These are phyloP conservation scores for Drosophila tripunctata DNA, from an alignment of 2,888 invertebrate species.

Conservation along the genomic window DNA sequence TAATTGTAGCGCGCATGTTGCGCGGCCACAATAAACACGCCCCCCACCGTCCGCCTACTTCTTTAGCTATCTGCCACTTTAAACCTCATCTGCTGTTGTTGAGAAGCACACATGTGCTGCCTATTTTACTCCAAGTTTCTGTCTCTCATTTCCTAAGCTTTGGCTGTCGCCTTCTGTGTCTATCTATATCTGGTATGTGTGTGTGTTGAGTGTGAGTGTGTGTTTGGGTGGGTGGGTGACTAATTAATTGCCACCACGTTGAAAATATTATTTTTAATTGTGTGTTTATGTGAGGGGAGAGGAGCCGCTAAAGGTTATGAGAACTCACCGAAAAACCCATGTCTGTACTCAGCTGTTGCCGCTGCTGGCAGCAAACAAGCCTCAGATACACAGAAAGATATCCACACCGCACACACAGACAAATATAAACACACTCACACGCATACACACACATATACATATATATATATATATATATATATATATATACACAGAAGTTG, in stretches of 20 bases:
- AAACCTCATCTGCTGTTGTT: slow-evolving; percentile 1
- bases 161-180: slow-evolving; percentile 12
- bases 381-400: slow-evolving; percentile 37
- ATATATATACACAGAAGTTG: slow-evolving; percentile 10
- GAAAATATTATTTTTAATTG: slow-evolving; percentile 82
- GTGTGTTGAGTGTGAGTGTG: slow-evolving; percentile 6
- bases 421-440: not conserved
- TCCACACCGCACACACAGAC: slow-evolving; percentile 16
- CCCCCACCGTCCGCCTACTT: not conserved
- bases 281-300: slow-evolving; percentile 73
- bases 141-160: slow-evolving; percentile 2
- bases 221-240: slow-evolving; percentile 48
- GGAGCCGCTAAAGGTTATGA: slow-evolving; percentile 11
- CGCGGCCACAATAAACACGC: slow-evolving; percentile 29
- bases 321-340: slow-evolving; percentile 21
- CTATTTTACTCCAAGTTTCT: slow-evolving; percentile 21
- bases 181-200: not conserved
- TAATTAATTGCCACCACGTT: slow-evolving; percentile 82
- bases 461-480: not conserved
- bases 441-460: slow-evolving; percentile 2
- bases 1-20: slow-evolving; percentile 18
- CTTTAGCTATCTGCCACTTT: not conserved
- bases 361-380: slow-evolving; percentile 47
- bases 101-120: slow-evolving; percentile 33
- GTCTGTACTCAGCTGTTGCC: slow-evolving; percentile 33